These are phyloP conservation scores for Tetragnatha versicolor DNA, from an alignment of 1,140 invertebrate species.

Conservation along the genomic window DNA sequence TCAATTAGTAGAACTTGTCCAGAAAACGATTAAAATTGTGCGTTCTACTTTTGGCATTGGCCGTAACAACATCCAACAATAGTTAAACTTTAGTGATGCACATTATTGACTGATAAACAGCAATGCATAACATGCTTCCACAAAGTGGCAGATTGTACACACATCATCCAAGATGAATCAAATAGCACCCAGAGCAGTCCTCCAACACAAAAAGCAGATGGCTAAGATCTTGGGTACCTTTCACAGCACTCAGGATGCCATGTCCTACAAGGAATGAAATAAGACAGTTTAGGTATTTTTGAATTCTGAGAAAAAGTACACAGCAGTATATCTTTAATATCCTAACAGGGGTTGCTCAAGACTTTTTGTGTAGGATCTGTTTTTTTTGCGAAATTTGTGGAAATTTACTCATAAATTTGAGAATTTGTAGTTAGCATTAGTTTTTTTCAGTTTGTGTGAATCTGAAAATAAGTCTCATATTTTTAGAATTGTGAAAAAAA, in stretches of 20 bases:
- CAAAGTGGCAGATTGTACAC: conserved; percentile 42
- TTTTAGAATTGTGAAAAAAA: no score
- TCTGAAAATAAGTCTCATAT: no score
- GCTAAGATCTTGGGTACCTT: conserved; percentile 9
- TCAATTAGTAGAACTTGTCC: conserved; percentile 55
- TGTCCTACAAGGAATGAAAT: not conserved
- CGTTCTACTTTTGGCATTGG: conserved; percentile 55
- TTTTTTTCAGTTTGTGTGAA: no score
- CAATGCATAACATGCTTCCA: conserved; percentile 31
- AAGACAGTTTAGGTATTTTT: no score
- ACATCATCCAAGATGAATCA: conserved; percentile 6
- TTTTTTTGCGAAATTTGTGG: no score
- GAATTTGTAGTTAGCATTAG: no score
- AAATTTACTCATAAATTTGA: no score
- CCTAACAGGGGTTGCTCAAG: no score
- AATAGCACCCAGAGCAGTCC: conserved; percentile 40
- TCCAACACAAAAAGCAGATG: not conserved
- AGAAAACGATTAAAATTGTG: conserved; percentile 56
- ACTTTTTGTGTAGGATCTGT: no score
- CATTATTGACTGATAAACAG: conserved; percentile 40
- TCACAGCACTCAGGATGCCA: not conserved
- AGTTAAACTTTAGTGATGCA: conserved; percentile 52
- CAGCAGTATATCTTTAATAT: not conserved
- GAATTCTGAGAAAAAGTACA: no score
- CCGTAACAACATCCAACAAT: conserved; percentile 55